phyloP scores from a whole-genome alignment of 1,140 invertebrate species.

The Sitophilus oryzae region DNA sequence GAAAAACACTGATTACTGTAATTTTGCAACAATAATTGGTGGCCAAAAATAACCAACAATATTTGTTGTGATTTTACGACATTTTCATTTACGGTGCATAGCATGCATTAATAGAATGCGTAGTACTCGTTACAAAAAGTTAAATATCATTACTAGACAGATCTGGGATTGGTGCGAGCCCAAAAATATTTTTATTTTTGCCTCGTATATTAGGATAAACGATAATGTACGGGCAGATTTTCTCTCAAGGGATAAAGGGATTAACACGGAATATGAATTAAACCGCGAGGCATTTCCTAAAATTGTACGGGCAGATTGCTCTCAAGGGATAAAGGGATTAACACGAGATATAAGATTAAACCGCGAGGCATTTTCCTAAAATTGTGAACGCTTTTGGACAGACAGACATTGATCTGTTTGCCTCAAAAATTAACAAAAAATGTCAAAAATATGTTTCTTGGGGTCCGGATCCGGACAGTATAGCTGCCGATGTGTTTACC shows the following conservation, averaged over 20 bases:
- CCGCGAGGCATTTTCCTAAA: conserved; percentile 5
- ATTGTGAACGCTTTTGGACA: conserved; percentile 22
- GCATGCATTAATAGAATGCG: too few species aligned
- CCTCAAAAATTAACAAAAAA: not conserved
- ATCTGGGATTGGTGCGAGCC: not conserved
- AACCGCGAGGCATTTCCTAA: conserved; percentile 1
- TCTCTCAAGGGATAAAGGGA: too few species aligned
- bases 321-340: too few species aligned
- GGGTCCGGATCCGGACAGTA: conserved; percentile 23
- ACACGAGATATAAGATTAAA: conserved; percentile 3
- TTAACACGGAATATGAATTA: conserved; percentile 6
- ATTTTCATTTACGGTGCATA: too few species aligned
- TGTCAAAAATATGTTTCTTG: conserved; percentile 29
- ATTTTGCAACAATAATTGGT: too few species aligned
- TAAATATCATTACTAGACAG: not conserved
- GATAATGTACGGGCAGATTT: not conserved
- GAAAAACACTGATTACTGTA: too few species aligned
- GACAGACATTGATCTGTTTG: conserved; percentile 29
- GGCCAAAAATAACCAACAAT: too few species aligned
- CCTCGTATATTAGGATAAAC: not conserved
- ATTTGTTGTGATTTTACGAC: too few species aligned
- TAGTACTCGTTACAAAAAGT: too few species aligned
- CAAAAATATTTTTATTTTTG: too few species aligned
- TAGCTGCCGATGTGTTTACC: conserved; percentile 11
- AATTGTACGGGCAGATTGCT: conserved; percentile 21